Conservation (phyloP, 2,888 invertebrate genomes). For the Parthenolecanium corni region DNA sequence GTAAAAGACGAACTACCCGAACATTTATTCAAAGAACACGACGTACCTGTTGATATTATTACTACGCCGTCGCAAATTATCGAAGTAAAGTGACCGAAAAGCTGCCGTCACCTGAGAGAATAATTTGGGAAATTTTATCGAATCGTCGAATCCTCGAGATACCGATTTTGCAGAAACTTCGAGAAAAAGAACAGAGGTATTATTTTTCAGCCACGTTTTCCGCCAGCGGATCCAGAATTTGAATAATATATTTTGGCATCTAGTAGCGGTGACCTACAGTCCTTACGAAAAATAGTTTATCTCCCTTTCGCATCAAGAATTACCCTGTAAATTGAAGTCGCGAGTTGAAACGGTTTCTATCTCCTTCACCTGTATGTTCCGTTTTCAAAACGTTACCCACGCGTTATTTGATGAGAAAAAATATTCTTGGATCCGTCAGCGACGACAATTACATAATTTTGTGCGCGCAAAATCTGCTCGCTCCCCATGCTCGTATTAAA, state of each 20-base stretch:
- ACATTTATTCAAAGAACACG: slow-evolving; percentile 62
- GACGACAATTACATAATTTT: background rate
- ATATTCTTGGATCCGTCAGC: too few relatives aligned
- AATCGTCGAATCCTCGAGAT: slow-evolving; percentile 58
- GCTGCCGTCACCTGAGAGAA: slow-evolving; percentile 55
- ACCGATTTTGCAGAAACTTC: slow-evolving; percentile 58
- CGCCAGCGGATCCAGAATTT: too few relatives aligned
- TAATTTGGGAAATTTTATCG: slow-evolving; percentile 67
- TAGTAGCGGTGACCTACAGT: too few relatives aligned
- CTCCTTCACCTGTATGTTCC: too few relatives aligned
- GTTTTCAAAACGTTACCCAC: too few relatives aligned
- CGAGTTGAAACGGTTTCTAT: too few relatives aligned
- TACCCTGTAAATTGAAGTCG: too few relatives aligned
- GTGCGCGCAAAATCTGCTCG: background rate
- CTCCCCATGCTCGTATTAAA: background rate
- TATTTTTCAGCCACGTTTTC: too few relatives aligned
- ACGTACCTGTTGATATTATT: slow-evolving; percentile 75
- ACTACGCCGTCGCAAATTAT: slow-evolving; percentile 72
- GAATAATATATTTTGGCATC: too few relatives aligned
- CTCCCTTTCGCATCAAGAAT: too few relatives aligned
- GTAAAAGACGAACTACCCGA: slow-evolving; percentile 61
- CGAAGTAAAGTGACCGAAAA: slow-evolving; percentile 46
- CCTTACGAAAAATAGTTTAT: too few relatives aligned
- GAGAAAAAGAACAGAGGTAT: slow-evolving; percentile 51
- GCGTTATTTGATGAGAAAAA: too few relatives aligned